phyloP scores from a whole-genome alignment of 2,888 invertebrate species.

The Troides helena region DNA sequence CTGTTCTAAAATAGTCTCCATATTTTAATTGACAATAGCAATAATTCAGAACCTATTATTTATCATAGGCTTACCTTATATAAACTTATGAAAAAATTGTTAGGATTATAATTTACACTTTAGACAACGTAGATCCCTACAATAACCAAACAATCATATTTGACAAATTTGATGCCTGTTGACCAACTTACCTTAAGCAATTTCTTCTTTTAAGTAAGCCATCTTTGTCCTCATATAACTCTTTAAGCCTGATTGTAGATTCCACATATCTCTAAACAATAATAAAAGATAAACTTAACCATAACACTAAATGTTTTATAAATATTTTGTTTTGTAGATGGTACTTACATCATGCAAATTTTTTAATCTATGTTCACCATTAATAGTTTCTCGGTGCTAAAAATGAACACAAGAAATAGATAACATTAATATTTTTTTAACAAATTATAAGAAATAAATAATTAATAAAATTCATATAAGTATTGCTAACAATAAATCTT shows the following conservation, averaged over 20 bases:
- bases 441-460: neutral
- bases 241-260: constrained; percentile 89
- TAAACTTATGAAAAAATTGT: neutral
- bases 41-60: neutral
- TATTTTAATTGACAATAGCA: constrained; percentile 52
- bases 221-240: constrained; percentile 98
- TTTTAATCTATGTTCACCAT: constrained; percentile 96
- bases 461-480: neutral
- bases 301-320: neutral
- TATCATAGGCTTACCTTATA: neutral
- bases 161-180: neutral
- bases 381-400: constrained; percentile 95
- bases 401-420: constrained; percentile 46
- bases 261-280: constrained; percentile 84
- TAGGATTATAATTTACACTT: neutral
- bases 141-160: neutral
- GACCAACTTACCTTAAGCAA: too few relatives aligned
- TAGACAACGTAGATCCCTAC: neutral
- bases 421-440: neutral
- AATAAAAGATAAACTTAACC: neutral
- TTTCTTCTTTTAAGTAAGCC: constrained; percentile 90
- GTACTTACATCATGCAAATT: constrained; percentile 92
- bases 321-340: constrained; percentile 36
- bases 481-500: neutral
- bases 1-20: constrained; percentile 99